phyloP scores from a whole-genome alignment of 2,888 invertebrate species.

The Ormyrus pomaceus region DNA sequence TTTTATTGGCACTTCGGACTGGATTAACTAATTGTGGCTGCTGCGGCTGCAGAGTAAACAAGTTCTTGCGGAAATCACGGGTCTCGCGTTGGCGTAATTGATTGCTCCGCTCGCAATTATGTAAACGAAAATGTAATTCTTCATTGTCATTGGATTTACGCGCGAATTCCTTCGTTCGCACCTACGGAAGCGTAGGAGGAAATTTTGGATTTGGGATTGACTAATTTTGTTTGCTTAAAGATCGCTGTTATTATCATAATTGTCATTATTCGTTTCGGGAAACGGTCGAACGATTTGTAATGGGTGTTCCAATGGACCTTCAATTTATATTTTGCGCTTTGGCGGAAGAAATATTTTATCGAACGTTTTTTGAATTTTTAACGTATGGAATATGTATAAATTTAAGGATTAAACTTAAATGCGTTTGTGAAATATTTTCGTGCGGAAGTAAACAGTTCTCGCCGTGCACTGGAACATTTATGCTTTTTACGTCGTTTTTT shows the following conservation, averaged over 20 bases:
- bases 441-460: no score
- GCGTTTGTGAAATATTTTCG: no score
- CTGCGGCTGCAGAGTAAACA: not conserved
- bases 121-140: slow-evolving; percentile 30
- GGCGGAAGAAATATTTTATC: no score
- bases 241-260: not conserved
- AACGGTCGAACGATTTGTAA: no score
- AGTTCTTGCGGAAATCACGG: slow-evolving; percentile 24
- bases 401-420: no score
- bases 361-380: no score
- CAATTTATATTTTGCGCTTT: no score
- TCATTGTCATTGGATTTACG: slow-evolving; percentile 11
- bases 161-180: slow-evolving; percentile 17
- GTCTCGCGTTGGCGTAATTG: slow-evolving; percentile 20
- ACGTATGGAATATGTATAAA: no score
- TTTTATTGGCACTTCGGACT: no score
- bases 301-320: no score
- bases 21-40: not conserved
- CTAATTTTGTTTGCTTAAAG: slow-evolving; percentile 4
- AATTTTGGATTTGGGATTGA: slow-evolving; percentile 21
- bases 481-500: no score
- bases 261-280: not conserved
- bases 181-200: slow-evolving; percentile 19
- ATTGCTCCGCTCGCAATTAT: slow-evolving; percentile 24
- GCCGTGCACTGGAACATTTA: no score